Percentiles rank a stretch among this genome's conserved stretches.
Evolutionary conservation across 92 coral and sea anemone genomes (phyloP).

Genomic region (Porites divaricata): DNA sequence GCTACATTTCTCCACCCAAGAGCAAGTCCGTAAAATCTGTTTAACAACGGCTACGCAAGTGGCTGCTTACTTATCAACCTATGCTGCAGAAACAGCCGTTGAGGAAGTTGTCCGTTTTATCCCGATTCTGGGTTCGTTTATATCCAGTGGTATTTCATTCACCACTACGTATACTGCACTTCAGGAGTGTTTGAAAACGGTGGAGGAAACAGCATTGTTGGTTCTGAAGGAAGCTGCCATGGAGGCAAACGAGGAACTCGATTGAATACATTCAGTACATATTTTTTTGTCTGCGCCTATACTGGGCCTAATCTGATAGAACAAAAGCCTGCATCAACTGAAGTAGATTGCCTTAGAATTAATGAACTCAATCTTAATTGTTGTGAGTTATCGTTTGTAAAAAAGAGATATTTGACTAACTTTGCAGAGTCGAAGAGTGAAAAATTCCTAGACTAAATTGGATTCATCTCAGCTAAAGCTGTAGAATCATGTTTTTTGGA

Average conservation of each 20-base stretch:
- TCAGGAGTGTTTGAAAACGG: background rate
- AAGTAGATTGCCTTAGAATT: too few species aligned
- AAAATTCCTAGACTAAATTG: too few species aligned
- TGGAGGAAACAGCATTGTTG: slow-evolving; percentile 35
- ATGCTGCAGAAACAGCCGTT: slow-evolving; percentile 24
- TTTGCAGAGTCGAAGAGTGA: too few species aligned
- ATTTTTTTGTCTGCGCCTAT: too few species aligned
- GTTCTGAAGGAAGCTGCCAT: slow-evolving; percentile 23
- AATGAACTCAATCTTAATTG: too few species aligned
- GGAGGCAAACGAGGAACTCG: slow-evolving; percentile 7
- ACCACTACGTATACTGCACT: slow-evolving; percentile 30
- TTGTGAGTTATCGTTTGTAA: too few species aligned
- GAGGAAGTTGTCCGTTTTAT: slow-evolving; percentile 48
- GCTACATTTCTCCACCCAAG: slow-evolving; percentile 19
- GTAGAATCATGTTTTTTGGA: too few species aligned
- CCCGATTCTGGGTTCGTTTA: slow-evolving; percentile 29
- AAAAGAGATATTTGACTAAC: too few species aligned
- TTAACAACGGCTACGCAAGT: slow-evolving; percentile 19
- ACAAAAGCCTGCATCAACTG: too few species aligned
- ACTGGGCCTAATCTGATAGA: too few species aligned
- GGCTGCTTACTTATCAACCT: background rate
- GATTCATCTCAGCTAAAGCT: too few species aligned
- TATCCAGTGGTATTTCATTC: slow-evolving; percentile 45
- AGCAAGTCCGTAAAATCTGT: slow-evolving; percentile 19
- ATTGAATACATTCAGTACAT: too few species aligned